Conservation (phyloP, 1,140 invertebrate genomes). For the Fopius arisanus region DNA sequence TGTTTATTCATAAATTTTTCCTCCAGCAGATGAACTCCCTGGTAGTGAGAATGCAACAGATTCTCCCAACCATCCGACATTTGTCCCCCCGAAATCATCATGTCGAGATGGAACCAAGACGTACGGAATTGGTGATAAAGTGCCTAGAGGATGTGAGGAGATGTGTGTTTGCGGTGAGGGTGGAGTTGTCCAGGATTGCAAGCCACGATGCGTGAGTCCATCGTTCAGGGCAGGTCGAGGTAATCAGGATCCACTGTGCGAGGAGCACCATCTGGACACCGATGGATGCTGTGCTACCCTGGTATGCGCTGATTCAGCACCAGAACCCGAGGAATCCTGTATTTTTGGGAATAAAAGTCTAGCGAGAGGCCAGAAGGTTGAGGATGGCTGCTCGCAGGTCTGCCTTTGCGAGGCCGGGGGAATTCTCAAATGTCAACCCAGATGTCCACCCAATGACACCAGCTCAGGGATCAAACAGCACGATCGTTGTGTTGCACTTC, state of each 20-base stretch:
- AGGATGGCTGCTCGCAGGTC: slow-evolving; percentile 79
- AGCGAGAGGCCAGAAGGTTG: slow-evolving; percentile 74
- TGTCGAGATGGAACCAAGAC: slow-evolving; percentile 79
- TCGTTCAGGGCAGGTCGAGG: slow-evolving; percentile 70
- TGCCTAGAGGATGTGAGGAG: slow-evolving; percentile 75
- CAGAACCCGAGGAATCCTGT: slow-evolving; percentile 71
- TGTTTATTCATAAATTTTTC: too few species aligned
- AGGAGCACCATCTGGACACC: slow-evolving; percentile 71
- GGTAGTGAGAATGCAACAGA: slow-evolving; percentile 47
- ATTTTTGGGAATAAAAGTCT: slow-evolving; percentile 79
- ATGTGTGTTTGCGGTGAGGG: slow-evolving; percentile 71
- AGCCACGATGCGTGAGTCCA: slow-evolving; percentile 71
- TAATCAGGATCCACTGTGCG: slow-evolving; percentile 76
- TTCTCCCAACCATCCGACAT: slow-evolving; percentile 38
- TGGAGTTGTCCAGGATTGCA: slow-evolving; percentile 70
- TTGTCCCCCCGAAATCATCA: slow-evolving; percentile 44
- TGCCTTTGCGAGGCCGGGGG: slow-evolving; percentile 81
- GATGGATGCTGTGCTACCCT: slow-evolving; percentile 82
- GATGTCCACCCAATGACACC: slow-evolving; percentile 65
- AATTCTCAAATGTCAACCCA: slow-evolving; percentile 75
- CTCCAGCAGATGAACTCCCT: slow-evolving; percentile 52
- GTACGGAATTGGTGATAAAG: slow-evolving; percentile 73
- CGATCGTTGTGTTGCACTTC: slow-evolving; percentile 56
- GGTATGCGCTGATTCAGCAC: slow-evolving; percentile 68
- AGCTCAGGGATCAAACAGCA: slow-evolving; percentile 51